Base-by-base conservation (phyloP, 2,113 vertebrate genomes). In the Boleophthalmus pectinirostris region DNA sequence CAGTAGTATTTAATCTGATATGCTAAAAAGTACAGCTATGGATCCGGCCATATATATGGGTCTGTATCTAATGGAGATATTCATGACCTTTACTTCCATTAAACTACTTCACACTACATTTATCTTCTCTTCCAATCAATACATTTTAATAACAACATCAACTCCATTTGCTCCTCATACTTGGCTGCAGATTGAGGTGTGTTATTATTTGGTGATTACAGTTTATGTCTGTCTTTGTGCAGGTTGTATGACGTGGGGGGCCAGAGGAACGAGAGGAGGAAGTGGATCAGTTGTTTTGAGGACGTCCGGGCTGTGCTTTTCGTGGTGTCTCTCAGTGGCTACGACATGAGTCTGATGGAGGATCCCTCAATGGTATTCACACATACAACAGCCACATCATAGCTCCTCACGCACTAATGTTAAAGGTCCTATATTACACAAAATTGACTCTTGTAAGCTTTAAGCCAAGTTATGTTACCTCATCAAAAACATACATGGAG, bases 261-360 rank as follows among this genome's bases (percentile, higher is more conserved):
- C 18, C 93, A 94, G 85, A 83, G 94, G 15, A 93, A 92, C 0
- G 94, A 94, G 87, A 87, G 94, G 29, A 90, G 92, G 82, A 94
- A 94, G 88, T 94, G 94, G 94, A 94, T 94, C n/a, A 72, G 91
- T 38, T 94, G 94, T 74, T 94, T 94, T 1, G 91, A 94, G 85
- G 93, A 94, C 0, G 93, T 94, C 25, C 56, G 94, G 69, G 91
- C 93, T 0, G 93, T 94, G 60, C 85, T 94, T 73, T 94, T 94
- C 0, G 94, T 94, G n/a, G 93, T 94, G 66, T 85, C 94, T 0
- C 92, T 94, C 72, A 94, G 94, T 1, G 94, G 93, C 3, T 94
- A 94, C 7, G 94, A 94, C 89, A 94, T 94, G 94, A 91, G 90
- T 8, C 83, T 94, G 61, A 82, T 93, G 68, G 94, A 94, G 43